A percentile compares a stretch with the other conserved stretches of the same genome.
Evolutionary conservation across 1,140 invertebrate species (phyloP).

Genomic region (Neotoxoptera formosana): DNA sequence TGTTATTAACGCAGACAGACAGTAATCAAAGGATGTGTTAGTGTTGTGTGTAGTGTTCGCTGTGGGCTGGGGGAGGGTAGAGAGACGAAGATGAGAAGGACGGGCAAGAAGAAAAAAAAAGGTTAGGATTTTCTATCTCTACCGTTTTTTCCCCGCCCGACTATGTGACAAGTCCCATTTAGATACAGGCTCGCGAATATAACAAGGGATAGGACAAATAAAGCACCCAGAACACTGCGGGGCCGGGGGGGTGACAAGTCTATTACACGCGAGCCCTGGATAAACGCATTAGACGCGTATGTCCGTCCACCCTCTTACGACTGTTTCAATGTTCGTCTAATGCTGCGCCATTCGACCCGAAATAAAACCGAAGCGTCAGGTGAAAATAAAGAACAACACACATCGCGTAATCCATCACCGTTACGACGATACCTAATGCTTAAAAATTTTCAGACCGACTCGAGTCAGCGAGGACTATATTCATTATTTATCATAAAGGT

Average conservation of each 20-base stretch:
- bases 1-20: conserved; percentile 43
- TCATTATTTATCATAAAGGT: conserved; percentile 18
- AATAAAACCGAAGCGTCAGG: conserved; percentile 49
- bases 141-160: background rate
- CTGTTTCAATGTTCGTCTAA: conserved; percentile 30
- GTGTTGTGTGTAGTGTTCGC: background rate
- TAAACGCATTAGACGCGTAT: conserved; percentile 54
- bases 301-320: conserved; percentile 20
- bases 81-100: too few relatives aligned
- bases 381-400: conserved; percentile 43
- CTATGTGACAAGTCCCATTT: conserved; percentile 53
- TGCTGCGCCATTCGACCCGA: background rate
- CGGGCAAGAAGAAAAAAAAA: background rate
- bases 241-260: conserved; percentile 7
- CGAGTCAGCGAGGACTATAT: background rate
- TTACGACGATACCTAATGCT: conserved; percentile 42
- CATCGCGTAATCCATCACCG: conserved; percentile 49
- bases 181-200: conserved; percentile 17
- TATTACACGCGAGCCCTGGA: conserved; percentile 38
- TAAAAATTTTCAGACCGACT: background rate
- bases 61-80: background rate
- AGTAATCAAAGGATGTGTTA: conserved; percentile 35
- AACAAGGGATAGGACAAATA: conserved; percentile 34
- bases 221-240: background rate
- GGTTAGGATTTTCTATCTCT: conserved; percentile 38